Evolutionary conservation across 2,888 invertebrate genomes (phyloP).

Genomic region (Cremastobaeus sp.): DNA sequence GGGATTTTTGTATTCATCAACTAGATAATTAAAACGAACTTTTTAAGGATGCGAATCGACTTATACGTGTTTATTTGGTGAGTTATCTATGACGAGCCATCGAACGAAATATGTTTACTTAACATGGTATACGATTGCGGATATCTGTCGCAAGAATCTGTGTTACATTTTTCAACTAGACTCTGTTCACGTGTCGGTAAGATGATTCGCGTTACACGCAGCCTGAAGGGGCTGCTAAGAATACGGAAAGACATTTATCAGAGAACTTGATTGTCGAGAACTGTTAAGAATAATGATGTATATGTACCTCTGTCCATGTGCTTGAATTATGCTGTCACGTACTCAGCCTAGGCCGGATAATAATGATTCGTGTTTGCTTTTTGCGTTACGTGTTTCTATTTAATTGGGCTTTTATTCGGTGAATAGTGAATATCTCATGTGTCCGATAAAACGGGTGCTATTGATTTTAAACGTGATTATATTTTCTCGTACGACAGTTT

Average conservation of each 20-base stretch:
- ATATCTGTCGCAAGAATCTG: constrained; percentile 11
- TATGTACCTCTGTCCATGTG: background rate
- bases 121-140: background rate
- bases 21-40: no score
- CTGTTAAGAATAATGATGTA: constrained; percentile 18
- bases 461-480: constrained; percentile 8
- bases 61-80: no score
- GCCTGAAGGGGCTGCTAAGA: constrained; percentile 12
- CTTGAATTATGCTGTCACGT: constrained; percentile 3
- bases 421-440: constrained; percentile 1
- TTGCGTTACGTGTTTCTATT: constrained; percentile 18
- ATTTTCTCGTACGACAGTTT: background rate
- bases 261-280: constrained; percentile 4
- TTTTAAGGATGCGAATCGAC: no score
- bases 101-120: constrained; percentile 5
- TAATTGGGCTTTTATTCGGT: constrained; percentile 1
- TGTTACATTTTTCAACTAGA: constrained; percentile 2
- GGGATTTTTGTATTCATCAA: no score
- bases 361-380: constrained; percentile 13
- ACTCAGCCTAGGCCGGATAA: background rate
- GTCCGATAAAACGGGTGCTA: constrained; percentile 1
- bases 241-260: constrained; percentile 21
- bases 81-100: no score
- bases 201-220: constrained; percentile 25
- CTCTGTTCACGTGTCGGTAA: constrained; percentile 19